These are phyloP conservation scores for Macaria liturata DNA, from an alignment of 2,888 invertebrate species.

Conservation along the genomic window DNA sequence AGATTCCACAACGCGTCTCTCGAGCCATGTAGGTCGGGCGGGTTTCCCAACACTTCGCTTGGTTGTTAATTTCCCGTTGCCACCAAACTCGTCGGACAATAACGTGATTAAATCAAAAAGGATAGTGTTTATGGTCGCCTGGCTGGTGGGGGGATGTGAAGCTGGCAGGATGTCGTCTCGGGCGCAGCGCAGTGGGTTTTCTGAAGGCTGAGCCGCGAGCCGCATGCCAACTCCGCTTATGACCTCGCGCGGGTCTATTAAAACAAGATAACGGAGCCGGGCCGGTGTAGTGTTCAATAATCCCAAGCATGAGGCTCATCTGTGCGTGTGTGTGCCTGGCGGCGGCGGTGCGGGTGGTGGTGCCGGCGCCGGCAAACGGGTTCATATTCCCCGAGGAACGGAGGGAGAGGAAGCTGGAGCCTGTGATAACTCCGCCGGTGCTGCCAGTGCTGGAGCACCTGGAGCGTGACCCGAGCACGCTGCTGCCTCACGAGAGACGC, in stretches of 20 bases:
- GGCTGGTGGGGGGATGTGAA: slow-evolving; percentile 61
- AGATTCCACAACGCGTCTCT: slow-evolving; percentile 36
- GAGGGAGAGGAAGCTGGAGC: slow-evolving; percentile 65
- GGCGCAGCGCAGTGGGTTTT: slow-evolving; percentile 77
- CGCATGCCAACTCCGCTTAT: slow-evolving; percentile 76
- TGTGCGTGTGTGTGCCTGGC: slow-evolving; percentile 56
- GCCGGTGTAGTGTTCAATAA: slow-evolving; percentile 65
- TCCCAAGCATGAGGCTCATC: slow-evolving; percentile 71
- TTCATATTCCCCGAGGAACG: slow-evolving; percentile 72
- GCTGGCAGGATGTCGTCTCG: slow-evolving; percentile 68
- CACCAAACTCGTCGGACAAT: slow-evolving; percentile 58
- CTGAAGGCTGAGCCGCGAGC: slow-evolving; percentile 82
- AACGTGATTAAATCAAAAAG: slow-evolving; percentile 63
- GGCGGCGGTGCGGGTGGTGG: slow-evolving; percentile 43
- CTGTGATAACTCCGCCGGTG: slow-evolving; percentile 76
- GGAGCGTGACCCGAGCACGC: slow-evolving; percentile 76
- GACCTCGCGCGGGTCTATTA: slow-evolving; percentile 80
- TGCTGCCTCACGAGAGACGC: slow-evolving; percentile 61
- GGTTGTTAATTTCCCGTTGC: slow-evolving; percentile 47
- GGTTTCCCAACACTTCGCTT: slow-evolving; percentile 66
- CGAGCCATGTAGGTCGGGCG: slow-evolving; percentile 47
- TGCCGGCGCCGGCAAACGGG: slow-evolving; percentile 61
- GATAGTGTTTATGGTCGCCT: slow-evolving; percentile 47
- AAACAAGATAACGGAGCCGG: slow-evolving; percentile 69
- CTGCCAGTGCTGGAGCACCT: slow-evolving; percentile 77